A percentile compares a stretch with the other conserved stretches of the same genome.
phyloP scores from a whole-genome alignment of 37 sponge, comb jelly and placozoan species.

The Oopsacas minuta region DNA sequence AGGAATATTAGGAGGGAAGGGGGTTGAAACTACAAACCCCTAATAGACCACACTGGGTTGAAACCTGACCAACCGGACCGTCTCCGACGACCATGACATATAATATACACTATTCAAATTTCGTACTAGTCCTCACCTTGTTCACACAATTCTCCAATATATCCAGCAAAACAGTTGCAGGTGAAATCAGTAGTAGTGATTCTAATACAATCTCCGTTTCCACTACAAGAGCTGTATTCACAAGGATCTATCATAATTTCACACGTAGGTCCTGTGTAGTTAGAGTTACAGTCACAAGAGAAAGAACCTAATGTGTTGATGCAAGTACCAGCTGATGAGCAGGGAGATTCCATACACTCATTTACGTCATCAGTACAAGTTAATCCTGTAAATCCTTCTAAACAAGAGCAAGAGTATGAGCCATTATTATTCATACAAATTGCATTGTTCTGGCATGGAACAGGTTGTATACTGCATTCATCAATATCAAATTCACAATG shows the following conservation, averaged over 20 bases:
- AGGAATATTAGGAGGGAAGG: no score
- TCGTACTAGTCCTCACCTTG: neutral
- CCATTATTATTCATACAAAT: slow-evolving; percentile 19
- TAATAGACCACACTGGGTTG: no score
- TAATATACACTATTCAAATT: neutral
- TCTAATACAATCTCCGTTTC: slow-evolving; percentile 23
- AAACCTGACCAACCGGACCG: no score
- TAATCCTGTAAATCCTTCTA: neutral
- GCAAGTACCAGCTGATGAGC: slow-evolving; percentile 21
- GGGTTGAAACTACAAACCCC: no score
- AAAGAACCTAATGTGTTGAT: slow-evolving; percentile 10
- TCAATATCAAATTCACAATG: slow-evolving; percentile 20
- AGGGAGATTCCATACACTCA: slow-evolving; percentile 24
- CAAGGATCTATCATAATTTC: slow-evolving; percentile 19
- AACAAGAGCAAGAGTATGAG: slow-evolving; percentile 16
- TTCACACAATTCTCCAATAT: neutral
- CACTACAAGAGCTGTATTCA: slow-evolving; percentile 19
- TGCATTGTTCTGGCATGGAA: slow-evolving; percentile 27
- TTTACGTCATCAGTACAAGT: neutral
- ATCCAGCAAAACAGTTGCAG: slow-evolving; percentile 30
- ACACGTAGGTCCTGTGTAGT: slow-evolving; percentile 22
- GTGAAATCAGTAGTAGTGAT: neutral
- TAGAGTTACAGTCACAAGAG: slow-evolving; percentile 7
- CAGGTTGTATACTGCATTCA: neutral
- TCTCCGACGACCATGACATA: no score